Base-by-base conservation (phyloP, 2,113 vertebrate genomes). In the Xenus cinereus region DNA sequence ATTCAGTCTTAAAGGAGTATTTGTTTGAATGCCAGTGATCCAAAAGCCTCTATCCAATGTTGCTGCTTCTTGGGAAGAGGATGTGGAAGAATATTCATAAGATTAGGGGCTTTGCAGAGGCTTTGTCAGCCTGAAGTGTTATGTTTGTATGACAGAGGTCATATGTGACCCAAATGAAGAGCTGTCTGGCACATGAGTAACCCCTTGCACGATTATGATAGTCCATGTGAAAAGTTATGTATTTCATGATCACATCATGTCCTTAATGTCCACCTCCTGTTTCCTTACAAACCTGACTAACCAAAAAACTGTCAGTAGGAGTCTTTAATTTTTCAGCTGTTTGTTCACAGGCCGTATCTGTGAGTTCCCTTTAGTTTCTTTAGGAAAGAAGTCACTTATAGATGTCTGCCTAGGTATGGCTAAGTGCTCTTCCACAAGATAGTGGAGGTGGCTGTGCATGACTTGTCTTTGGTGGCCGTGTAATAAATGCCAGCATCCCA, bases 391-490 rank as follows among this genome's bases (percentile, higher is more conserved):
- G 32, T 72, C 2, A 13, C 2, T 2, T 68, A 14, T 5, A 16
- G 13, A 5, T 64, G 22, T 22, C n/a, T 71, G 37, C 64, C 24
- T 35, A 12, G 18, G 14, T 60, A 23, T 37, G 12, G 28, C 64
- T n/a, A 67, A 74, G n/a, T 30, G 33, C 46, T 54, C 23, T 69
- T 67, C 21, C 50, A 37, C 27, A 48, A 20, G 19, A 4, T 6
- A 54, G 19, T 5, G 24, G 41, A 30, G 41, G 33, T 64, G 33
- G 37, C 48, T 63, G 10, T 63, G 64, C 50, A 23, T 35, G 27
- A 19, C 51, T 84, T 9, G 0, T 72, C 30, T 92, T 59, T n/a
- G n/a, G 15, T 2, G 5, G 23, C 37, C 60, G 0, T 0, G 1
- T 68, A 75, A 59, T 46, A 66, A 91, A 84, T 66, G 20, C 41